Base-by-base conservation (phyloP, 2,888 invertebrate genomes). In the Drosophila imparisetae region DNA sequence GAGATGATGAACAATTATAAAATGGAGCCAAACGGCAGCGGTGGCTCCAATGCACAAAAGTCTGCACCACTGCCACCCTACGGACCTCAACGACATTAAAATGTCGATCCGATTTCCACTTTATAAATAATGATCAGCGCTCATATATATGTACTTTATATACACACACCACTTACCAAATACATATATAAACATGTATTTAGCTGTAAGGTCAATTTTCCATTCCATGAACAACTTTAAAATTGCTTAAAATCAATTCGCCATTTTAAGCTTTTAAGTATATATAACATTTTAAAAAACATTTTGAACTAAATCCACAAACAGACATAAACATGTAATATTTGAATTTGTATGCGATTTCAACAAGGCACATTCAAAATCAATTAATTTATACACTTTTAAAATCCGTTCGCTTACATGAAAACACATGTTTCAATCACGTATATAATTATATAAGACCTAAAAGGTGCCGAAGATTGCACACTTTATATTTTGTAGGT, bases 311-410 rank as follows among this genome's bases (percentile, higher is more conserved):
- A 54, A 24, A 11, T 29, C 8, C 18, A 27, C 59, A 61, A 61
- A 29, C 49, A 30, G 30, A 48, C 40, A n/a, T 80, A 77, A 66
- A 80, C 60, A 52, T 80, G 75, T 77, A 30, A 54, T 45, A 30
- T 55, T 38, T 69, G 61, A 52, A 70, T 55, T 75, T 77, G 69
- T 73, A 55, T 60, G 75, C 74, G 36, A 64, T 78, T 77, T 65
- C 79, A 57, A 38, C 29, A 36, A 42, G 38, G 21, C 42, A n/a
- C 49, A 63, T 42, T 63, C 60, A 66, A 21, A 57, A 72, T 5
- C 27, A 70, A 62, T 38, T 24, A n/a, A 50, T n/a, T 3, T 78
- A 63, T 78, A 60, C 48, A 78, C 52, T 78, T 75, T 60, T 52
- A 64, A 63, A 63, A 57, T 38, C 54, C 50, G 40, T 49, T 58